These are phyloP conservation scores for Monodelphis domestica DNA, from an alignment of 2,797 vertebrate genomes.

Conservation along the genomic window DNA sequence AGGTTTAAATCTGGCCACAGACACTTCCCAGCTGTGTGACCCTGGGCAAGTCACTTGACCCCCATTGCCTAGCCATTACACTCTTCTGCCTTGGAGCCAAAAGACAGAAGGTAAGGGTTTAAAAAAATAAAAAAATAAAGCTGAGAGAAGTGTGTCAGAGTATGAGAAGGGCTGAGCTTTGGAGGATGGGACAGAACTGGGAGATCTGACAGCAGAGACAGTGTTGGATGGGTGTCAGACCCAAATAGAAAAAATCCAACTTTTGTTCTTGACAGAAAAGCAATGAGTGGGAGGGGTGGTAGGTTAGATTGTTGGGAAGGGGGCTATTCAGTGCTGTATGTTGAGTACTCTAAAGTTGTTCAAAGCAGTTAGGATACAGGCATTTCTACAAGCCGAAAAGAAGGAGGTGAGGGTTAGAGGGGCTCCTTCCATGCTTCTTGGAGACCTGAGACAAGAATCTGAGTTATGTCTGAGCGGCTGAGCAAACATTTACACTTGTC, in stretches of 20 bases:
- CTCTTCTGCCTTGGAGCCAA: too few relatives aligned
- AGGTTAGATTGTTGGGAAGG: neutral
- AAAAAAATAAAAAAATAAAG: too few relatives aligned
- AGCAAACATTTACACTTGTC: constrained; percentile 73
- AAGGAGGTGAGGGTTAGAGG: neutral
- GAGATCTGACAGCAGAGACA: too few relatives aligned
- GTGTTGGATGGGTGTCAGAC: too few relatives aligned
- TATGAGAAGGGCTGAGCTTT: neutral
- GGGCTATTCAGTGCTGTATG: neutral
- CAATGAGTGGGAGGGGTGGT: neutral
- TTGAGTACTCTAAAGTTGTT: neutral
- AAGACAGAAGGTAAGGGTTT: too few relatives aligned
- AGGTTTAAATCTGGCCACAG: too few relatives aligned
- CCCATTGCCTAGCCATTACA: too few relatives aligned
- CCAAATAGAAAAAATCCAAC: neutral
- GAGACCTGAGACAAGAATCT: constrained; percentile 52
- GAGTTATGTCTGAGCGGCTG: constrained; percentile 64
- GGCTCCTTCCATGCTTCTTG: neutral
- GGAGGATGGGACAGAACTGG: neutral
- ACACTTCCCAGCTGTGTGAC: too few relatives aligned
- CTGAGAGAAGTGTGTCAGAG: neutral
- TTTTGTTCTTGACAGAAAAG: neutral
- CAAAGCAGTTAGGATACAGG: neutral
- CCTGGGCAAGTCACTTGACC: too few relatives aligned
- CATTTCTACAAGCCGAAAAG: neutral